These are phyloP conservation scores for Fopius arisanus DNA, from an alignment of 1,140 invertebrate genomes.

Conservation along the genomic window DNA sequence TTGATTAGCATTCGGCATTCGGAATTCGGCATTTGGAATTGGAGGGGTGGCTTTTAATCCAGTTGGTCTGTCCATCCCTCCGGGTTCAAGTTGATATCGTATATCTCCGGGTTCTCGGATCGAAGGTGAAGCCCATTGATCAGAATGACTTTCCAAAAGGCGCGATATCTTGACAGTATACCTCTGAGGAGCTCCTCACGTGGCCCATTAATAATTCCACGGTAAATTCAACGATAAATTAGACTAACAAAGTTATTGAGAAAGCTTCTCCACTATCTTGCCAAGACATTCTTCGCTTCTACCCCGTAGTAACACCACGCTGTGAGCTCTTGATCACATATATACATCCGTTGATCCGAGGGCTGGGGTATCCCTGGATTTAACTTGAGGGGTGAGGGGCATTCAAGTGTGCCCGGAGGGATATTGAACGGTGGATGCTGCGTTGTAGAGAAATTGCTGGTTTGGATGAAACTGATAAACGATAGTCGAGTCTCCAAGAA, in stretches of 20 bases:
- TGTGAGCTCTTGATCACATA: conserved; percentile 7
- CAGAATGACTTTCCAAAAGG: neutral
- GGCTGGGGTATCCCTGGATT: neutral
- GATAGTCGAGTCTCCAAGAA: conserved; percentile 19
- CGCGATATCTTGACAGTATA: neutral
- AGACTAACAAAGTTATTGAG: conserved; percentile 50
- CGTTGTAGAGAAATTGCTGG: neutral
- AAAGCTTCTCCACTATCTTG: conserved; percentile 26
- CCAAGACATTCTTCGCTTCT: conserved; percentile 26
- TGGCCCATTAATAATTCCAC: conserved; percentile 46
- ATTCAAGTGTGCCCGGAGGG: conserved; percentile 9
- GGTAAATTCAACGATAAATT: conserved; percentile 52
- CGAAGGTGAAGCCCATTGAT: neutral
- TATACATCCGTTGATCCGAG: conserved; percentile 16
- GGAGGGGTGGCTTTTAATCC: conserved; percentile 40
- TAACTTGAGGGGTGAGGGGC: conserved; percentile 32
- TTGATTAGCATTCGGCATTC: conserved; percentile 36
- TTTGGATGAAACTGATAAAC: conserved; percentile 19
- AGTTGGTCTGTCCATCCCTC: conserved; percentile 21
- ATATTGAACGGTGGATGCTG: conserved; percentile 17
- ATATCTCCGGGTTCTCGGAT: conserved; percentile 16
- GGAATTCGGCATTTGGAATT: conserved; percentile 14
- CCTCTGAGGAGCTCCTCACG: conserved; percentile 22
- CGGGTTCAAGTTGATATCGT: conserved; percentile 25
- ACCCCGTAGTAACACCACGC: conserved; percentile 19